Percentiles rank a stretch among this genome's conserved stretches.
Evolutionary conservation across 2,888 invertebrate genomes (phyloP).

Genomic region (Eudemis profundana): DNA sequence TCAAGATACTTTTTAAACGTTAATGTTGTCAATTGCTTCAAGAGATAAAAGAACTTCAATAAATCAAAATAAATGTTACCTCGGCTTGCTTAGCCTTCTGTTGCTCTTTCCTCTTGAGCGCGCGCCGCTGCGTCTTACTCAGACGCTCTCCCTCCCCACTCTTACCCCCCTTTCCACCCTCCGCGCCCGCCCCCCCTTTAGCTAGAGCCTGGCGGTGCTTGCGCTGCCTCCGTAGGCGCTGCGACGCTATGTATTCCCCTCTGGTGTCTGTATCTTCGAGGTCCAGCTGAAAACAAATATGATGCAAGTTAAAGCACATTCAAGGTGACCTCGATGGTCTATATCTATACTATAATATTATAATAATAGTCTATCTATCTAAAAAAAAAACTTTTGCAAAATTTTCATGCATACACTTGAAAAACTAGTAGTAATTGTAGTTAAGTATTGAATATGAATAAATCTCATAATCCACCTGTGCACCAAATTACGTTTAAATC

Average conservation of each 20-base stretch:
- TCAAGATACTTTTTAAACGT: too few relatives aligned
- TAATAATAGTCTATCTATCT: too few relatives aligned
- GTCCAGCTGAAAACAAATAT: conserved; percentile 65
- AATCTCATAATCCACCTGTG: too few relatives aligned
- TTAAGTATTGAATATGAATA: too few relatives aligned
- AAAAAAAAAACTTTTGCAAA: too few relatives aligned
- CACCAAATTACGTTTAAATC: too few relatives aligned
- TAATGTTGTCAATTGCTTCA: too few relatives aligned
- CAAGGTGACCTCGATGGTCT: too few relatives aligned
- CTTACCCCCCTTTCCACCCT: conserved; percentile 36
- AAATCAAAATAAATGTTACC: conserved; percentile 55
- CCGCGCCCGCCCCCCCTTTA: conserved; percentile 24
- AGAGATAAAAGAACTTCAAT: neutral
- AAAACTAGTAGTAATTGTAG: too few relatives aligned
- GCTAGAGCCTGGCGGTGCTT: conserved; percentile 49
- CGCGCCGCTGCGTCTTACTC: conserved; percentile 82
- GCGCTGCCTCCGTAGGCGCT: conserved; percentile 63
- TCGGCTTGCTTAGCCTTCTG: conserved; percentile 73
- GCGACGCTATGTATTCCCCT: conserved; percentile 66
- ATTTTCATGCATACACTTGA: too few relatives aligned
- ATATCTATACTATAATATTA: too few relatives aligned
- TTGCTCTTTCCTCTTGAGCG: conserved; percentile 77
- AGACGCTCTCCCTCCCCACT: conserved; percentile 51
- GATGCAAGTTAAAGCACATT: too few relatives aligned
- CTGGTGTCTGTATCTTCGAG: conserved; percentile 64